These are phyloP conservation scores for Dinomys branickii DNA, from an alignment of 2,113 vertebrate genomes.

Conservation along the genomic window DNA sequence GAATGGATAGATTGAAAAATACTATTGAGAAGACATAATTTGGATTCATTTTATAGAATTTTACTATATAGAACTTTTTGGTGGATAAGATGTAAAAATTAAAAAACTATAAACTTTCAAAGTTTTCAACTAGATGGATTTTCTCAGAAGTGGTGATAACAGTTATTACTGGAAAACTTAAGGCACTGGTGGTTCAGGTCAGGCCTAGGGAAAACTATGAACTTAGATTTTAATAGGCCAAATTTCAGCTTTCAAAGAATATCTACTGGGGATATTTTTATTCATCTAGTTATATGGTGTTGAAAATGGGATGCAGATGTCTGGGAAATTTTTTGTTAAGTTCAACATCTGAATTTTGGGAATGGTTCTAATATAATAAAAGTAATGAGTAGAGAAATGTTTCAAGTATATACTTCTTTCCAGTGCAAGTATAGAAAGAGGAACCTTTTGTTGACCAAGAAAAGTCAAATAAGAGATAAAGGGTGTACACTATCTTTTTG, in stretches of 20 bases:
- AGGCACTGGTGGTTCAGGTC: background rate
- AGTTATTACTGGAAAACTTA: background rate
- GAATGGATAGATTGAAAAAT: conserved; percentile 13
- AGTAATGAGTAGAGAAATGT: background rate
- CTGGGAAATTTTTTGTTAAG: background rate
- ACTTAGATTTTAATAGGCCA: background rate
- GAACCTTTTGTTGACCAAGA: background rate
- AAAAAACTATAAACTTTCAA: background rate
- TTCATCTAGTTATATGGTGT: background rate
- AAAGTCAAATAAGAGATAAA: background rate
- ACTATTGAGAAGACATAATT: background rate
- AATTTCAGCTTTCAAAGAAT: background rate
- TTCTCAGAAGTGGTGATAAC: background rate
- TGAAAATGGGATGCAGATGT: background rate
- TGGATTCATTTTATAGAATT: background rate
- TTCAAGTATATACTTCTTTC: background rate
- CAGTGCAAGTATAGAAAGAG: background rate
- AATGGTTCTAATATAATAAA: background rate
- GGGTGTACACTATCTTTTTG: background rate
- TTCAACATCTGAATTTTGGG: conserved; percentile 19
- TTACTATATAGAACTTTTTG: background rate
- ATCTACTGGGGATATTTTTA: background rate
- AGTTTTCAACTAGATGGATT: background rate
- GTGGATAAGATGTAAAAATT: background rate
- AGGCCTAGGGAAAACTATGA: background rate